These are phyloP conservation scores for Tinea pellionella DNA, from an alignment of 2,888 invertebrate genomes.

Conservation along the genomic window DNA sequence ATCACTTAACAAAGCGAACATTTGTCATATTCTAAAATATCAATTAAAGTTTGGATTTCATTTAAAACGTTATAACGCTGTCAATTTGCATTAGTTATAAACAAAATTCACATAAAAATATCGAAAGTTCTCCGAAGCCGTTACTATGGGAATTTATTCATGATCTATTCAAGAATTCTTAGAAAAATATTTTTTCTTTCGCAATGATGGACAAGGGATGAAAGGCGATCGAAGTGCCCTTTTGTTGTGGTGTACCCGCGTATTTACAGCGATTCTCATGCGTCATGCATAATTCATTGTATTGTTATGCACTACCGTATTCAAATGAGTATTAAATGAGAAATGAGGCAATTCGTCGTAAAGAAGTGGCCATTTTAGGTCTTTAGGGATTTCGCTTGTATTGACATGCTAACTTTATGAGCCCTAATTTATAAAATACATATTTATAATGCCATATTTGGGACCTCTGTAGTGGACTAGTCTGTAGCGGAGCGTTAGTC, in stretches of 20 bases:
- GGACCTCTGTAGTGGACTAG: too few species aligned
- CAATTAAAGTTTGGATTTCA: too few species aligned
- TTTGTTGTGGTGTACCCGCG: constrained; percentile 17
- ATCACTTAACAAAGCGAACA: too few species aligned
- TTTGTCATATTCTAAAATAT: too few species aligned
- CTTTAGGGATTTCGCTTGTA: background rate
- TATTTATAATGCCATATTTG: background rate
- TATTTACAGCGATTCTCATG: constrained; percentile 15
- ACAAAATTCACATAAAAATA: background rate
- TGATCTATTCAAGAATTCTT: constrained; percentile 28
- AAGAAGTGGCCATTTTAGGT: background rate
- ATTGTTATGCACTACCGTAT: constrained; percentile 14
- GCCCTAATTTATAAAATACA: background rate
- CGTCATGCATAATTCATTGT: constrained; percentile 10
- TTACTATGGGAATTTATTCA: constrained; percentile 35
- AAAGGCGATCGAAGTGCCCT: constrained; percentile 21
- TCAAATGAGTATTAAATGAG: constrained; percentile 7
- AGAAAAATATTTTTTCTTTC: constrained; percentile 21
- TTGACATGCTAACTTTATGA: background rate
- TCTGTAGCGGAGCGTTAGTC: too few species aligned
- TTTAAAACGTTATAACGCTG: background rate
- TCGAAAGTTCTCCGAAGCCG: constrained; percentile 20
- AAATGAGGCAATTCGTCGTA: background rate
- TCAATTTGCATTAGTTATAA: background rate
- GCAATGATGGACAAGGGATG: constrained; percentile 25